Evolutionary conservation across 2,797 vertebrate species (phyloP).

Genomic region (Antennarius maculatus): DNA sequence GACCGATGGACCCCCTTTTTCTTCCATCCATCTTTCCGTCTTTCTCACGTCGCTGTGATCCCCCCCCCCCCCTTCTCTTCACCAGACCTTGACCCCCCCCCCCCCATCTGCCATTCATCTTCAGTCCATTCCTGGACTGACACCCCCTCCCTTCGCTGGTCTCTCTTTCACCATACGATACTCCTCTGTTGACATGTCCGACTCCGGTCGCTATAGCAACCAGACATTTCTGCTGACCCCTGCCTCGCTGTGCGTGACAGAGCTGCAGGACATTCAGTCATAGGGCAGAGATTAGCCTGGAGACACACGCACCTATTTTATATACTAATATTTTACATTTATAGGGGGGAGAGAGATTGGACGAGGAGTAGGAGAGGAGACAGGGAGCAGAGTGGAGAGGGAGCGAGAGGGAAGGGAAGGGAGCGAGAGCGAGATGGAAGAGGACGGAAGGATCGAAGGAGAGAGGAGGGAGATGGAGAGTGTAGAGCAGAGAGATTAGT

Average conservation of each 20-base stretch:
- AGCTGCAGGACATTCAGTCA: conserved; percentile 37
- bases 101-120: conserved; percentile 46
- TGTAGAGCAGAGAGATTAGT: no score
- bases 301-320: not conserved
- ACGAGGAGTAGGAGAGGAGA: no score
- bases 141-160: conserved; percentile 47
- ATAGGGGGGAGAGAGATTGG: no score
- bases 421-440: no score
- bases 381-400: no score
- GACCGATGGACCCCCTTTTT: conserved; percentile 15
- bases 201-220: conserved; percentile 67
- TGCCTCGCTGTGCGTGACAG: conserved; percentile 55
- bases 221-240: conserved; percentile 68
- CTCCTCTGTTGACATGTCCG: conserved; percentile 69
- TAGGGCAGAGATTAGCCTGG: conserved; percentile 31
- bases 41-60: conserved; percentile 18
- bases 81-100: conserved; percentile 28
- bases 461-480: no score
- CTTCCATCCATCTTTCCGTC: not conserved
- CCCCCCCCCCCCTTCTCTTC: conserved; percentile 12
- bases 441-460: no score
- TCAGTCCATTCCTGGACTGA: conserved; percentile 60
- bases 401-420: no score
- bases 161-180: conserved; percentile 79
- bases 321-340: no score